Conservation (phyloP, 1,140 invertebrate species). For the Drosophila lacteicornis region DNA sequence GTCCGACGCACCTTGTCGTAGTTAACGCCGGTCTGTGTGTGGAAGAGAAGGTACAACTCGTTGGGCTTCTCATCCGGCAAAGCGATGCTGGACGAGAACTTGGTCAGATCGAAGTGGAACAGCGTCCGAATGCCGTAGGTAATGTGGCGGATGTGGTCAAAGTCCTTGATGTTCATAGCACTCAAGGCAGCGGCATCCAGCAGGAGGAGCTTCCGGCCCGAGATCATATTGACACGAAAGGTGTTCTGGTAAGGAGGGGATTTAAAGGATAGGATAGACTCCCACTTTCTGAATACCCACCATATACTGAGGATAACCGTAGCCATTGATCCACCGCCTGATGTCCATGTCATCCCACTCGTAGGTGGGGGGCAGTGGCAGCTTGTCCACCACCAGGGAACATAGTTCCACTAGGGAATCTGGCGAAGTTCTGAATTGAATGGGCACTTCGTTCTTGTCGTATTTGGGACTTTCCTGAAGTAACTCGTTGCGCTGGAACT, state of each 20-base stretch:
- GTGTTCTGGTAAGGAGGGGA: slow-evolving; percentile 49
- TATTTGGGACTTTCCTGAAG: slow-evolving; percentile 40
- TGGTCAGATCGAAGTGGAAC: slow-evolving; percentile 68
- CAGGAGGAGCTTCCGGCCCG: slow-evolving; percentile 61
- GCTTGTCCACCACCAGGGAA: slow-evolving; percentile 52
- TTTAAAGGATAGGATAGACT: too few relatives aligned
- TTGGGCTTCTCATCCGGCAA: slow-evolving; percentile 58
- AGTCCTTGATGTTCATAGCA: slow-evolving; percentile 73
- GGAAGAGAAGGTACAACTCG: slow-evolving; percentile 68
- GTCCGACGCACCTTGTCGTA: slow-evolving; percentile 59
- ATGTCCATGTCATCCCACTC: slow-evolving; percentile 68
- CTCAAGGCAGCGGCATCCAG: slow-evolving; percentile 64
- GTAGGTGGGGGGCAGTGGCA: slow-evolving; percentile 55
- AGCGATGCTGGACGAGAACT: slow-evolving; percentile 53
- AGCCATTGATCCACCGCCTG: slow-evolving; percentile 50
- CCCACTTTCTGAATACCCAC: slow-evolving; percentile 20
- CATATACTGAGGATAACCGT: slow-evolving; percentile 73
- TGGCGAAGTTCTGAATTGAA: slow-evolving; percentile 54
- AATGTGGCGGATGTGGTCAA: slow-evolving; percentile 67
- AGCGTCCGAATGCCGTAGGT: slow-evolving; percentile 65
- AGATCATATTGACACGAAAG: slow-evolving; percentile 66
- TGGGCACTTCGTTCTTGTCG: slow-evolving; percentile 57
- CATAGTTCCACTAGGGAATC: slow-evolving; percentile 52
- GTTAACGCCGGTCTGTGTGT: slow-evolving; percentile 59
- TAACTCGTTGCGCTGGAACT: slow-evolving; percentile 38